Percentiles rank a stretch among this genome's conserved stretches.
These are phyloP conservation scores for Brachionus angularis DNA, from an alignment of 1,140 invertebrate genomes.

Conservation along the genomic window DNA sequence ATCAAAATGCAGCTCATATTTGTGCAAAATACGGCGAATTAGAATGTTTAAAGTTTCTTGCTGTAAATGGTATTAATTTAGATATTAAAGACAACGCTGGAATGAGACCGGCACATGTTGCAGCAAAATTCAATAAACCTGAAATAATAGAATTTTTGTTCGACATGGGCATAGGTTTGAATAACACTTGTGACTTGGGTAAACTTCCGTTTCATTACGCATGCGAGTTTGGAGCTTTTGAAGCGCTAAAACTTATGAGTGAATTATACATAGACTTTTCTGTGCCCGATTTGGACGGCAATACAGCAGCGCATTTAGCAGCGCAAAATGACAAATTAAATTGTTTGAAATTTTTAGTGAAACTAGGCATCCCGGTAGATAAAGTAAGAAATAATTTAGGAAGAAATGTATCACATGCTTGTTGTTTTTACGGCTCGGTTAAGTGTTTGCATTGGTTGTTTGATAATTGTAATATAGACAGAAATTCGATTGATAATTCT, in stretches of 20 bases:
- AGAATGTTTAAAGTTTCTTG: neutral
- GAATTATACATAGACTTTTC: constrained; percentile 6
- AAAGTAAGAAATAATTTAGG: constrained; percentile 8
- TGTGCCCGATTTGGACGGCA: neutral
- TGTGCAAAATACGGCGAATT: neutral
- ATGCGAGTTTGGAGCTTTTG: constrained; percentile 5
- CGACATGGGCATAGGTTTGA: constrained; percentile 1
- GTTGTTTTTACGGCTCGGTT: constrained; percentile 4
- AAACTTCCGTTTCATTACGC: constrained; percentile 42
- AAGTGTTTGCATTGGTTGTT: constrained; percentile 41
- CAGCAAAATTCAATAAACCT: constrained; percentile 16
- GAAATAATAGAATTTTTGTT: constrained; percentile 2
- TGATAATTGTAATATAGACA: neutral
- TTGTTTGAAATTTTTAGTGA: constrained; percentile 34
- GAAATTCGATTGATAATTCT: neutral
- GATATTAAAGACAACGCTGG: neutral
- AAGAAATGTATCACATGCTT: constrained; percentile 14
- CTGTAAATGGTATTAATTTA: neutral
- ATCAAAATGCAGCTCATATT: neutral
- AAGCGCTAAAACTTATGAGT: constrained; percentile 5
- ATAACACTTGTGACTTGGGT: neutral
- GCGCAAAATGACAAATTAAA: neutral
- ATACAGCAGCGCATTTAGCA: constrained; percentile 36
- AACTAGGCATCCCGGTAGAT: constrained; percentile 5
- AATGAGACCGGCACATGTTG: neutral